Base-by-base conservation (phyloP, 2,888 invertebrate species). In the Halictus quadricinctus region DNA sequence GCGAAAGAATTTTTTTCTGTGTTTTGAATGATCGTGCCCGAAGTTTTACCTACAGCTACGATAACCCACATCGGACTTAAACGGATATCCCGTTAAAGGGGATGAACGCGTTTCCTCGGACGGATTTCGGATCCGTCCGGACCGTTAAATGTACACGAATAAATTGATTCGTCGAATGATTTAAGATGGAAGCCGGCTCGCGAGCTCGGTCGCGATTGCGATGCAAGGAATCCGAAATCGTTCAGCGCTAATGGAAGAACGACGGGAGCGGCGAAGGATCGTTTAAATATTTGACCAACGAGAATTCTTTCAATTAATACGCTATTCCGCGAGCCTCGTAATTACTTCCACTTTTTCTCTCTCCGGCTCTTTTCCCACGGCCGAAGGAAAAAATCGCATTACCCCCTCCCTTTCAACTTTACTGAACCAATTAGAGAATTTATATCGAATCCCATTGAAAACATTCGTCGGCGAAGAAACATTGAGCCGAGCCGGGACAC, bases 71-170 rank as follows among this genome's bases (percentile, higher is more conserved):
- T 29, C 10, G 46, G 18, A 18, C 76, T 76, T 66, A 46, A 76
- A 66, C 25, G 64, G 64, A 76, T 66, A 48, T 76, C 13, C 21
- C 29, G 46, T 76, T 76, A 76, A 76, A 76, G 76, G 29, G 64
- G n/a, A 76, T 13, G n/a, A 12, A 7, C 54, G 29, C 25, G 25
- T 64, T 29, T 64, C 15, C 29, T 15, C 60, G 25, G 13, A 7
- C 25, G 2, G 7, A 7, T n/a, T 64, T 29, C 64, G 7, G 15
- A 15, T 29, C 7, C 64, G 64, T 29, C 64, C 6, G 64, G 64
- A 15, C 64, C 64, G 29, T 29, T 29, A 15, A 64, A 29, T 29
- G 29, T 64, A 64, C 64, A 64, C 29, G 64, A 29, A 64, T 29
- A 64, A 64, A 64, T 64, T 64, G 64, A 64, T 64, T 64, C 64